Percentiles rank a stretch among this genome's conserved stretches.
Evolutionary conservation across 2,888 invertebrate species (phyloP).

Genomic region (Sepioteuthis lessoniana): DNA sequence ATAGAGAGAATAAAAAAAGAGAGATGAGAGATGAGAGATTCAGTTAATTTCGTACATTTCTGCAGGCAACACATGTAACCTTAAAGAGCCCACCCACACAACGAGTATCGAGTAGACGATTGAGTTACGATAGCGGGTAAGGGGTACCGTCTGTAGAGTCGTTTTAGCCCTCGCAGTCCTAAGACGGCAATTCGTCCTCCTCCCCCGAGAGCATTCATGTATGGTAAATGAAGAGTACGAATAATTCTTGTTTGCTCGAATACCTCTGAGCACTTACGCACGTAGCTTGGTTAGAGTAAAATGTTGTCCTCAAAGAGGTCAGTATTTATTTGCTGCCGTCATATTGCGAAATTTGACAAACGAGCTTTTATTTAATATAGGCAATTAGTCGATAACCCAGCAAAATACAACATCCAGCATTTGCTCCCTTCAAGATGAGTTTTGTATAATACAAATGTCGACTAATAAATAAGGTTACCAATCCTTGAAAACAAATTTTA

Average conservation of each 20-base stretch:
- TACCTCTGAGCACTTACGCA: neutral
- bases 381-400: too few species aligned
- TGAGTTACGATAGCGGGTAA: neutral
- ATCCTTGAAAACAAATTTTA: too few species aligned
- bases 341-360: neutral
- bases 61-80: slow-evolving; percentile 6
- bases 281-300: neutral
- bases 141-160: neutral
- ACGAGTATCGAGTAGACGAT: neutral
- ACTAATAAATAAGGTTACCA: too few species aligned
- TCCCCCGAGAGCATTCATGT: neutral
- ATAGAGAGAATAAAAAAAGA: too few species aligned
- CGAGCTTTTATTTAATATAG: too few species aligned
- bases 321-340: neutral
- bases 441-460: too few species aligned
- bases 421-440: too few species aligned
- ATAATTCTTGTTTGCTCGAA: neutral
- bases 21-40: neutral
- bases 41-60: neutral
- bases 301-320: neutral
- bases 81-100: slow-evolving; percentile 23
- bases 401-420: too few species aligned
- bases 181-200: neutral
- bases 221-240: neutral
- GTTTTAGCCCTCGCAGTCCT: neutral